These are phyloP conservation scores for Formica aserva DNA, from an alignment of 2,888 invertebrate species.

Conservation along the genomic window DNA sequence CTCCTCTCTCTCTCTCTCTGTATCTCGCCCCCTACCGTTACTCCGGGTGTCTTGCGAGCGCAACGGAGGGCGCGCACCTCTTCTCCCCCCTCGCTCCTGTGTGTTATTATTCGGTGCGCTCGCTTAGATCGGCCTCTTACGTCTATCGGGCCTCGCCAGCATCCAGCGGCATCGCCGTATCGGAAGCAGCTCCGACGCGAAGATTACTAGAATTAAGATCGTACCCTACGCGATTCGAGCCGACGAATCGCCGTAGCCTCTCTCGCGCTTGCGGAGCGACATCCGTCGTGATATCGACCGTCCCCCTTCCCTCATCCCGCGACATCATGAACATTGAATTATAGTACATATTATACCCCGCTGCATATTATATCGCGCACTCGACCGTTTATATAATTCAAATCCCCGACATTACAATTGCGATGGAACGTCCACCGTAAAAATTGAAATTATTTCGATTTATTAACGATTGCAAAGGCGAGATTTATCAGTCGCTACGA, in stretches of 20 bases:
- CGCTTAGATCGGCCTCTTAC: conserved; percentile 55
- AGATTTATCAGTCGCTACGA: conserved; percentile 32
- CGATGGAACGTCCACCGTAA: background rate
- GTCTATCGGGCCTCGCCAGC: conserved; percentile 44
- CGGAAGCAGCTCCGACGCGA: conserved; percentile 83
- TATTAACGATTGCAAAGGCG: conserved; percentile 10
- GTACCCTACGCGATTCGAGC: conserved; percentile 65
- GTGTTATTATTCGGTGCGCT: conserved; percentile 83
- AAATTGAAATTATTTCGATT: conserved; percentile 15
- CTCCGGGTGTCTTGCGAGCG: conserved; percentile 38
- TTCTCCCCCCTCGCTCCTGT: conserved; percentile 58
- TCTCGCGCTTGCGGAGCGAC: conserved; percentile 42
- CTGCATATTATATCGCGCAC: conserved; percentile 1
- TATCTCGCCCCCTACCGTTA: conserved; percentile 36
- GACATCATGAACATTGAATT: conserved; percentile 2
- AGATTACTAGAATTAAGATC: conserved; percentile 85
- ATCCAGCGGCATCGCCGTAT: conserved; percentile 64
- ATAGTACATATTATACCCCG: background rate
- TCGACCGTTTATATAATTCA: background rate
- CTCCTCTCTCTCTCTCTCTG: conserved; percentile 42
- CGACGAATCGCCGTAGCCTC: conserved; percentile 50
- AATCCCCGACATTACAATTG: background rate
- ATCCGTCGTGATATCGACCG: background rate
- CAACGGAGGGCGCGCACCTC: conserved; percentile 12
- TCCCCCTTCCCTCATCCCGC: background rate